Evolutionary conservation across 1,140 invertebrate species (phyloP).

Genomic region (Coboldia fuscipes): DNA sequence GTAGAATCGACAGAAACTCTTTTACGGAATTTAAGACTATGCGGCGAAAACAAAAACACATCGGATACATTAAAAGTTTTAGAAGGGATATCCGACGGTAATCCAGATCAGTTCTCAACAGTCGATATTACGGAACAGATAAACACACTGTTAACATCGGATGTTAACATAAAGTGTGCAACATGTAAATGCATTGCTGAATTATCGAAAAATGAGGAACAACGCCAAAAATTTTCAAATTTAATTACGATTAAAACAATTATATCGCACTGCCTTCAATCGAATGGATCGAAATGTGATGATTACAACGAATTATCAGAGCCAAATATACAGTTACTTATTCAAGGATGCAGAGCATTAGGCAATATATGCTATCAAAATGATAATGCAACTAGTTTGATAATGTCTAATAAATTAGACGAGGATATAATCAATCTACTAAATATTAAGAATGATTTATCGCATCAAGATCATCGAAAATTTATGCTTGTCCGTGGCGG

Average conservation of each 20-base stretch:
- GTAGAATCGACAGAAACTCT: too few species aligned
- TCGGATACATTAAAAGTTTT: too few species aligned
- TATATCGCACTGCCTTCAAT: slow-evolving; percentile 21
- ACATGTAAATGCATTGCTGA: slow-evolving; percentile 51
- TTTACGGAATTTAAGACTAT: too few species aligned
- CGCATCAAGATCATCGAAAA: slow-evolving; percentile 21
- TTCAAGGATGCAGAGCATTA: slow-evolving; percentile 55
- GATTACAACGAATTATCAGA: slow-evolving; percentile 9
- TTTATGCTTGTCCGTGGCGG: slow-evolving; percentile 38
- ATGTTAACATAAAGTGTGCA: too few species aligned
- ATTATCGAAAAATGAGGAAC: slow-evolving; percentile 41
- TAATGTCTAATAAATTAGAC: slow-evolving; percentile 36
- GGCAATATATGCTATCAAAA: slow-evolving; percentile 80
- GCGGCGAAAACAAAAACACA: too few species aligned
- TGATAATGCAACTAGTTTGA: slow-evolving; percentile 38
- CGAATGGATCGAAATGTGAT: slow-evolving; percentile 9
- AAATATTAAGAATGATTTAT: slow-evolving; percentile 12
- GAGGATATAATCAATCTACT: slow-evolving; percentile 25
- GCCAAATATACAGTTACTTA: slow-evolving; percentile 25
- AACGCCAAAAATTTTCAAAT: slow-evolving; percentile 38
- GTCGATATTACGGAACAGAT: too few species aligned
- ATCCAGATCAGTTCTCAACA: too few species aligned
- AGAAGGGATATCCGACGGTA: too few species aligned
- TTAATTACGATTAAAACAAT: slow-evolving; percentile 30
- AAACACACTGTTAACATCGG: too few species aligned